Conservation (phyloP, 2,888 invertebrate genomes). For the Dyspetes luteomarginatus region DNA sequence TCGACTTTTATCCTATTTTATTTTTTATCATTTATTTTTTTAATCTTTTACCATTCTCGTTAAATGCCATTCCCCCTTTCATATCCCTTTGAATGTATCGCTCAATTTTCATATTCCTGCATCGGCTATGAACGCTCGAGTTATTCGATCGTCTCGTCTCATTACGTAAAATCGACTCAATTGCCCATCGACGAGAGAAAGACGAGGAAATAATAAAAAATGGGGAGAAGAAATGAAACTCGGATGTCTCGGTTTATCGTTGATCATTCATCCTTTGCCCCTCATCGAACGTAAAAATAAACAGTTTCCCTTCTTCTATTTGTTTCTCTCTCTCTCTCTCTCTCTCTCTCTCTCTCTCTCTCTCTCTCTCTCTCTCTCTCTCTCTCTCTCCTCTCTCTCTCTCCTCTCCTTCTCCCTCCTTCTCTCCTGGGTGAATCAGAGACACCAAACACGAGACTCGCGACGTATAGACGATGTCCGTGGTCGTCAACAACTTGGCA, state of each 20-base stretch:
- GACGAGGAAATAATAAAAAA: not conserved
- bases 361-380: not conserved
- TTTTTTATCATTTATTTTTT: not conserved
- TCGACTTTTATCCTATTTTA: not conserved
- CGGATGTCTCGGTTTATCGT: conserved; percentile 24
- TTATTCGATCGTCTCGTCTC: not conserved
- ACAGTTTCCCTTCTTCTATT: conserved; percentile 19
- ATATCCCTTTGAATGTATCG: not conserved
- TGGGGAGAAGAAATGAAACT: conserved; percentile 3
- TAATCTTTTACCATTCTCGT: not conserved
- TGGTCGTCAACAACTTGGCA: conserved; percentile 76
- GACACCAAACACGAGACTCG: not conserved
- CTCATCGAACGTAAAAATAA: conserved; percentile 51
- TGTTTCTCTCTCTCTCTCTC: not conserved
- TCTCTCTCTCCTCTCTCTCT: not conserved
- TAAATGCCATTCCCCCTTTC: not conserved
- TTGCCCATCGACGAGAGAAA: conserved; percentile 8
- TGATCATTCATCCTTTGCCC: conserved; percentile 12
- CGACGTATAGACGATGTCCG: conserved; percentile 36
- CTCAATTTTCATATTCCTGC: not conserved
- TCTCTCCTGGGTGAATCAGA: conserved; percentile 50
- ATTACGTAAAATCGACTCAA: conserved; percentile 9
- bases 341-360: not conserved
- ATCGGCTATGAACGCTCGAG: not conserved
- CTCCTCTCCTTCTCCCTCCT: not conserved